Conservation (phyloP, 1,140 invertebrate species). For the Planococcus citri region DNA sequence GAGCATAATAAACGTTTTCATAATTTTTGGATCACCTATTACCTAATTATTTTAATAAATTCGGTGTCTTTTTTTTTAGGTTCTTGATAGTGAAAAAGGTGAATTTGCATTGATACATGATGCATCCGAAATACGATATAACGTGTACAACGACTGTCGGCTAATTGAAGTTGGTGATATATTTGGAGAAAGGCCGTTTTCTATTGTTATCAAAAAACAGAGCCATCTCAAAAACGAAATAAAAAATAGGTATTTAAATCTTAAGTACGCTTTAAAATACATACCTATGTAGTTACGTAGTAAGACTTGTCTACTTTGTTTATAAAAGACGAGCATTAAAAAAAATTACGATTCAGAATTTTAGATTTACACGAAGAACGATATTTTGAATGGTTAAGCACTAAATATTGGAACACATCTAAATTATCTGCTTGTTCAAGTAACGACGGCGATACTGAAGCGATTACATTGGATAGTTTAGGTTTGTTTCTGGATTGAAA, state of each 20-base stretch:
- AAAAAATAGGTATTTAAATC: conserved; percentile 47
- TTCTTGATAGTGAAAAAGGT: conserved; percentile 58
- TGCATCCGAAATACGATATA: conserved; percentile 69
- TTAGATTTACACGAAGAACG: conserved; percentile 72
- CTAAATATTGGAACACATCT: conserved; percentile 72
- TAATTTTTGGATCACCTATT: not conserved
- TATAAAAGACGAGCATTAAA: not conserved
- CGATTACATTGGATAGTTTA: conserved; percentile 74
- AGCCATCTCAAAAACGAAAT: conserved; percentile 69
- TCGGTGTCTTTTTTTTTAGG: conserved; percentile 34
- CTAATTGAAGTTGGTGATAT: conserved; percentile 74
- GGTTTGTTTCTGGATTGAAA: conserved; percentile 36
- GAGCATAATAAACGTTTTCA: too few relatives aligned
- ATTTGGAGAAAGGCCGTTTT: conserved; percentile 78
- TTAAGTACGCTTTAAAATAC: not conserved
- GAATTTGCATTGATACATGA: conserved; percentile 85
- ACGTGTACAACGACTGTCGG: conserved; percentile 60
- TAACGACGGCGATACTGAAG: conserved; percentile 65
- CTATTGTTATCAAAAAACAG: conserved; percentile 74
- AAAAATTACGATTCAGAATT: conserved; percentile 39
- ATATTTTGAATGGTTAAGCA: conserved; percentile 60
- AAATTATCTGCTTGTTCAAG: conserved; percentile 47
- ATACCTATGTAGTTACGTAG: not conserved
- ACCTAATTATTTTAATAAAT: not conserved
- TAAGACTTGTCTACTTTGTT: not conserved